These are phyloP conservation scores for Tinea pellionella DNA, from an alignment of 2,888 invertebrate genomes.

Conservation along the genomic window DNA sequence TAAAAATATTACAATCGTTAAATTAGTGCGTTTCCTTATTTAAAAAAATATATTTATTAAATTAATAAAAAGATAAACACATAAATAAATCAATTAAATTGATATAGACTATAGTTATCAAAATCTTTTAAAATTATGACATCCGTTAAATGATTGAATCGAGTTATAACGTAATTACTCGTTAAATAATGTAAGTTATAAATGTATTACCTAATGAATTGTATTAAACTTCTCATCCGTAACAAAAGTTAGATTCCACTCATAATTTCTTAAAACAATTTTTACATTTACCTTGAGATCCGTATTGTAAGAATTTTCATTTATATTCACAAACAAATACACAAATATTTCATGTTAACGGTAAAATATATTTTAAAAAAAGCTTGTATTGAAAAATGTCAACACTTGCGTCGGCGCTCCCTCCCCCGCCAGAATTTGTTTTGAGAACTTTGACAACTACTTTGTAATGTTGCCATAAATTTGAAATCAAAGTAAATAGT, in stretches of 20 bases:
- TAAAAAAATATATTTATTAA: no score
- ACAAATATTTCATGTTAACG: not conserved
- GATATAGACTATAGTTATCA: no score
- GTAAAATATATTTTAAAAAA: not conserved
- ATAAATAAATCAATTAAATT: no score
- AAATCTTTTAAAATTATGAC: no score
- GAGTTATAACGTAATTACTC: no score
- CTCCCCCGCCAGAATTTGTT: not conserved
- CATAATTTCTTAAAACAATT: not conserved
- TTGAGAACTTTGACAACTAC: not conserved
- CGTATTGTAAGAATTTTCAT: conserved; percentile 85
- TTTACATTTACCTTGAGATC: conserved; percentile 78
- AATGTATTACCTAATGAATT: no score
- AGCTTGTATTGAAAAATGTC: not conserved
- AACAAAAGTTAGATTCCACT: not conserved
- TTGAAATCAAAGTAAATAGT: no score
- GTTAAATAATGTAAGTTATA: no score
- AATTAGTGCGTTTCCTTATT: no score
- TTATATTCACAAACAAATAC: not conserved
- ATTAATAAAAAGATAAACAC: no score
- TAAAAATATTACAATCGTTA: no score
- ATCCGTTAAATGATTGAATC: no score
- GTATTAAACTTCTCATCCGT: not conserved
- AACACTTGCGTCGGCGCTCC: not conserved
- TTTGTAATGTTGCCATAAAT: not conserved